phyloP scores from a whole-genome alignment of 2,113 vertebrate genomes.

The Amazona guildingii region DNA sequence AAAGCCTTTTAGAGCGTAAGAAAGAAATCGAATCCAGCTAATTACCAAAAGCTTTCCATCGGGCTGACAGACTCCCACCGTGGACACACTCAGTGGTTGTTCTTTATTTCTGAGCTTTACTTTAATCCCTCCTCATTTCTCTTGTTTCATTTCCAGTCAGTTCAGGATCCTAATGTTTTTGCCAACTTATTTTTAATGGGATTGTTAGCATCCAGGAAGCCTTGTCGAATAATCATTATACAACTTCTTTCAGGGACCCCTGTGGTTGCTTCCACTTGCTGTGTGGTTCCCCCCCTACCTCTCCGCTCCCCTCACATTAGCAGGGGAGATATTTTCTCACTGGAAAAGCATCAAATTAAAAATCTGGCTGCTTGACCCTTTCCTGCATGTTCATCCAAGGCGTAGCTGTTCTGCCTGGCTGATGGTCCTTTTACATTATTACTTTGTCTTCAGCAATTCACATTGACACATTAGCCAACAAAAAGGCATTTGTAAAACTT shows the following conservation, averaged over 20 bases:
- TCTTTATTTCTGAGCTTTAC: constrained; percentile 55
- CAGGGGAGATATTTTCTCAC: not conserved
- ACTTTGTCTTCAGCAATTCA: not conserved
- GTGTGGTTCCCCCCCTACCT: not conserved
- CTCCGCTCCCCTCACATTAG: not conserved
- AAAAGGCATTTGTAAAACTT: constrained; percentile 2
- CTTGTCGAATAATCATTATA: constrained; percentile 66
- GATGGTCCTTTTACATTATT: too few relatives aligned
- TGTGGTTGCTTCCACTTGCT: constrained; percentile 11
- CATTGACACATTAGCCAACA: constrained; percentile 5
- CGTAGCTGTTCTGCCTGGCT: too few relatives aligned
- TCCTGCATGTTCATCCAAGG: too few relatives aligned
- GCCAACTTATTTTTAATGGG: constrained; percentile 65
- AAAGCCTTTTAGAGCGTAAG: not conserved
- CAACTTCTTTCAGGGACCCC: constrained; percentile 39
- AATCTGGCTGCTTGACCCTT: too few relatives aligned
- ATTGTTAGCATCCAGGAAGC: constrained; percentile 63
- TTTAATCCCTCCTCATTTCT: constrained; percentile 67
- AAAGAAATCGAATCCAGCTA: not conserved
- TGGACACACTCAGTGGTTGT: constrained; percentile 41
- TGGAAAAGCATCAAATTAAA: not conserved
- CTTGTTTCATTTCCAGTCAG: constrained; percentile 58
- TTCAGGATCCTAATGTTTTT: constrained; percentile 50
- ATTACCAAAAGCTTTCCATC: constrained; percentile 33
- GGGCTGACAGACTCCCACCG: constrained; percentile 14